Percentiles rank a stretch among this genome's conserved stretches.
Evolutionary conservation across 2,113 vertebrate species (phyloP).

Genomic region (Anseranas semipalmata): DNA sequence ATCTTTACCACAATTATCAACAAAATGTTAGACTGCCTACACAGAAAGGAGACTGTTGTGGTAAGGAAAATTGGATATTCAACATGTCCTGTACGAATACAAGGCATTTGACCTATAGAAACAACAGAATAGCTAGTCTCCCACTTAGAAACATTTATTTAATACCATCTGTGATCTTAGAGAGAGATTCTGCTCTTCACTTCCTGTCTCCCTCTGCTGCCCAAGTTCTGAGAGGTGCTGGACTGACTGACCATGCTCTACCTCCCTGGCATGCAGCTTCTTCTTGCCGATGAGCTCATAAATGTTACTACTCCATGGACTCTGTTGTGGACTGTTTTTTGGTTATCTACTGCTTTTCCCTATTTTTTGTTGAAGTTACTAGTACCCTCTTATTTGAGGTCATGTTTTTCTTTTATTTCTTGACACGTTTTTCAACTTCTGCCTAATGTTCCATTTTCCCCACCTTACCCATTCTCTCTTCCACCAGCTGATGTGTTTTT

Average conservation of each 20-base stretch:
- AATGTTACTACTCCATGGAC: neutral
- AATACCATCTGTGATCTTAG: neutral
- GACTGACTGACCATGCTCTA: neutral
- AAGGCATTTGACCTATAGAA: neutral
- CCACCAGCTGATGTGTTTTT: neutral
- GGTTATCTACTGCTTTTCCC: neutral
- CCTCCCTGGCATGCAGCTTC: neutral
- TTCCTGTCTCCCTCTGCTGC: neutral
- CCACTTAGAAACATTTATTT: neutral
- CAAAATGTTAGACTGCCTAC: neutral
- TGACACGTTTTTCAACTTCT: neutral
- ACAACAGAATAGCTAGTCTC: neutral
- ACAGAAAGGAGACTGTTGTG: neutral
- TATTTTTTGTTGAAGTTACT: neutral
- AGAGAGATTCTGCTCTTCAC: neutral
- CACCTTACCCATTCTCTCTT: neutral
- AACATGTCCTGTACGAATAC: rapidly evolving
- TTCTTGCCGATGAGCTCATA: rapidly evolving
- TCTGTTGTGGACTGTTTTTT: neutral
- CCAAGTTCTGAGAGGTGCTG: neutral
- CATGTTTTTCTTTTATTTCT: neutral
- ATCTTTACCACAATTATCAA: neutral
- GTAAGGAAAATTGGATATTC: neutral
- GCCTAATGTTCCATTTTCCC: neutral
- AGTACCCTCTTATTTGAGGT: neutral